Conservation (phyloP, 2,113 vertebrate genomes). For the Caloenas nicobarica region DNA sequence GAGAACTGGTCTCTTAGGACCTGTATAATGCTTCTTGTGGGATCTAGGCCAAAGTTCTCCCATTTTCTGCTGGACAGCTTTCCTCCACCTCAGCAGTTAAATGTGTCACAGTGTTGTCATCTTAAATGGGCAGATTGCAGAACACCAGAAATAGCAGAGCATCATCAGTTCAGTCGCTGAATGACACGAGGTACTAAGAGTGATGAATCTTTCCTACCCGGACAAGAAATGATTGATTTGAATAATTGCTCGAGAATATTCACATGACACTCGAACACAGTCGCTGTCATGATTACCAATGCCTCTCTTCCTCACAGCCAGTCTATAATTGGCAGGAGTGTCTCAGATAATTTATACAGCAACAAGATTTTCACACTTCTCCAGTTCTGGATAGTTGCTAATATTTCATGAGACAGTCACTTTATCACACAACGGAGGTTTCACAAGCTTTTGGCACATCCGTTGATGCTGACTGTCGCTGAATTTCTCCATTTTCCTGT, state of each 20-base stretch:
- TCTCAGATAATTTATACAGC: conserved; percentile 62
- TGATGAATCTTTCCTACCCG: conserved; percentile 31
- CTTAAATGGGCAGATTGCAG: not conserved
- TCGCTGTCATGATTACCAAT: conserved; percentile 40
- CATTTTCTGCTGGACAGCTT: not conserved
- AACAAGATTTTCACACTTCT: conserved; percentile 55
- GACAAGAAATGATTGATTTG: conserved; percentile 52
- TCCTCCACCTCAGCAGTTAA: not conserved
- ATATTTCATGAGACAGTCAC: conserved; percentile 52
- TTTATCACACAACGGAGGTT: conserved; percentile 28
- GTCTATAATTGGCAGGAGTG: conserved; percentile 50
- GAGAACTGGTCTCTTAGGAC: not conserved
- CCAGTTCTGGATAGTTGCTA: conserved; percentile 40
- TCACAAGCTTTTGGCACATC: not conserved
- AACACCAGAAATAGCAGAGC: conserved; percentile 4
- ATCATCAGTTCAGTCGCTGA: not conserved
- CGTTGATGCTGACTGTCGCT: not conserved
- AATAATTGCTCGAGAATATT: conserved; percentile 34
- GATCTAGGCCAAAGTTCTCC: not conserved
- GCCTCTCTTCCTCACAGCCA: conserved; percentile 46
- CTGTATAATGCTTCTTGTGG: not conserved
- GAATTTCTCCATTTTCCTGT: not conserved
- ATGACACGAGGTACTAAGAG: not conserved
- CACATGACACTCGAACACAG: conserved; percentile 16
- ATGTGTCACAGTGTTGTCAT: fast-evolving